Conservation (phyloP, 2,888 invertebrate genomes). For the Rhagophthalmus giganteus region DNA sequence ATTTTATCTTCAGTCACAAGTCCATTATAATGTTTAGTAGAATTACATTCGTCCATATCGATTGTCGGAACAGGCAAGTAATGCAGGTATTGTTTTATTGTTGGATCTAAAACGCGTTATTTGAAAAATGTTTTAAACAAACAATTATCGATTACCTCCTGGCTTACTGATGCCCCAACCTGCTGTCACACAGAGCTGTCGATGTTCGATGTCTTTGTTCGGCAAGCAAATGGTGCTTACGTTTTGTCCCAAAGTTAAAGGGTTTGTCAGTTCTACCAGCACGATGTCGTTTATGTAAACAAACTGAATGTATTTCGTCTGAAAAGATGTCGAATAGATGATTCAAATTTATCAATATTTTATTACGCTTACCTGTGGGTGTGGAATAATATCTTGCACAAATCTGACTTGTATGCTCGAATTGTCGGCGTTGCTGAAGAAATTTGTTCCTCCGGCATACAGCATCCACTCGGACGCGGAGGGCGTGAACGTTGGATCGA, state of each 20-base stretch:
- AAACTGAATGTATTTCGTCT: slow-evolving; percentile 61
- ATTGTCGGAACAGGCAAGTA: slow-evolving; percentile 61
- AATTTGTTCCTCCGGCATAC: slow-evolving; percentile 51
- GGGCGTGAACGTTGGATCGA: slow-evolving; percentile 17
- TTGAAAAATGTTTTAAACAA: not conserved
- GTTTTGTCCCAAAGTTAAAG: slow-evolving; percentile 58
- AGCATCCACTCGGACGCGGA: slow-evolving; percentile 45
- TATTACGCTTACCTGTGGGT: slow-evolving; percentile 57
- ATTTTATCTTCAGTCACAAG: slow-evolving; percentile 61
- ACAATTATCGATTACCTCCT: slow-evolving; percentile 49
- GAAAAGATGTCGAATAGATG: too few species aligned
- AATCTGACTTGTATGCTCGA: slow-evolving; percentile 46
- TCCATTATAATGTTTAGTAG: slow-evolving; percentile 64
- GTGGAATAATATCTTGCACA: slow-evolving; percentile 57
- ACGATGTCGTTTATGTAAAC: slow-evolving; percentile 63
- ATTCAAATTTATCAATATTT: too few species aligned
- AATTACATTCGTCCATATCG: slow-evolving; percentile 62
- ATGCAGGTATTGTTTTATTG: slow-evolving; percentile 58
- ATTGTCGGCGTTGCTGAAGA: slow-evolving; percentile 47
- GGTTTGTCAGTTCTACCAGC: slow-evolving; percentile 58
- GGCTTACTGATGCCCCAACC: slow-evolving; percentile 62
- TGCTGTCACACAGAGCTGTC: slow-evolving; percentile 61
- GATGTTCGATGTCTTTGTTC: slow-evolving; percentile 53
- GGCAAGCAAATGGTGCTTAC: slow-evolving; percentile 64
- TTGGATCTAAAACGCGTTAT: slow-evolving; percentile 47